Conservation (phyloP, 2,888 invertebrate genomes). For the Drosophila kuntzei region DNA sequence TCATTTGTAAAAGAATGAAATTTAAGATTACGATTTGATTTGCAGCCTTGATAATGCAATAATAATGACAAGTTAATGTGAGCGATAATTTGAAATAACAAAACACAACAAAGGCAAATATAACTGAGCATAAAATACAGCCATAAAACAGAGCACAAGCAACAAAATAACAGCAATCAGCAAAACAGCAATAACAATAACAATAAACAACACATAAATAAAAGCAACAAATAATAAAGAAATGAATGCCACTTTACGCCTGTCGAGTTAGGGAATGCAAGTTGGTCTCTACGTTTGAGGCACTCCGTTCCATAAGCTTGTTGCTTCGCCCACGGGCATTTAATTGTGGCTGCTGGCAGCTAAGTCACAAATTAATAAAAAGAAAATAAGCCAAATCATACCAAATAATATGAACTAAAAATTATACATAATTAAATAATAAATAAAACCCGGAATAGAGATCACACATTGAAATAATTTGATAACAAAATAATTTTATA, state of each 20-base stretch:
- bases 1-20: no score
- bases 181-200: constrained; percentile 1
- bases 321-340: constrained; percentile 60
- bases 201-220: constrained; percentile 22
- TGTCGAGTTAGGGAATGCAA: constrained; percentile 67
- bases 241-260: constrained; percentile 75
- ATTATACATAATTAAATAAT: constrained; percentile 8
- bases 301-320: constrained; percentile 57
- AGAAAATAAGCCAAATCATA: constrained; percentile 48
- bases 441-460: constrained; percentile 18
- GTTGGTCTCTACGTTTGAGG: constrained; percentile 48
- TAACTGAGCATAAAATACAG: constrained; percentile 18
- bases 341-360: constrained; percentile 52
- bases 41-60: background rate
- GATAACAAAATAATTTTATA: background rate
- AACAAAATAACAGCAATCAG: constrained; percentile 17
- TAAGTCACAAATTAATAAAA: constrained; percentile 44
- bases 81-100: constrained; percentile 14
- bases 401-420: constrained; percentile 40
- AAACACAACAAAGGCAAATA: constrained; percentile 39
- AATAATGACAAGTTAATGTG: constrained; percentile 7
- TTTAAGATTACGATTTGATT: background rate
- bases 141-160: constrained; percentile 42
- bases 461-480: constrained; percentile 7
- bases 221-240: constrained; percentile 30